A percentile compares a stretch with the other conserved stretches of the same genome.
Evolutionary conservation across 1,140 invertebrate species (phyloP).

Genomic region (Polypedilum vanderplanki): DNA sequence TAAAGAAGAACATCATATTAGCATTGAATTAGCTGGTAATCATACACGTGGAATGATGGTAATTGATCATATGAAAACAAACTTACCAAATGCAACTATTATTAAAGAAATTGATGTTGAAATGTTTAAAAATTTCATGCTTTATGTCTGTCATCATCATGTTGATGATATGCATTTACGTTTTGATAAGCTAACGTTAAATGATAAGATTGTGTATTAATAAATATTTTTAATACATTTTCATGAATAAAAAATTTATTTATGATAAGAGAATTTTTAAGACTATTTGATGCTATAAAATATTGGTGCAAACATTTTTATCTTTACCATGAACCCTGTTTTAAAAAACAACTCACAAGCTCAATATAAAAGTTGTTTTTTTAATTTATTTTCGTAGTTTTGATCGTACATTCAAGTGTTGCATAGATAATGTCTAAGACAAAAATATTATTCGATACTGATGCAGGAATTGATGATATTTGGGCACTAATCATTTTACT

Average conservation of each 20-base stretch:
- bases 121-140: slow-evolving; percentile 43
- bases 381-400: too few species aligned
- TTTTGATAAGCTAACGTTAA: too few species aligned
- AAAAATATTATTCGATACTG: slow-evolving; percentile 54
- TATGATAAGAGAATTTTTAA: too few species aligned
- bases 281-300: too few species aligned
- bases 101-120: slow-evolving; percentile 48
- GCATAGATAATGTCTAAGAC: not conserved
- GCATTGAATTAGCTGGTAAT: slow-evolving; percentile 50
- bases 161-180: not conserved
- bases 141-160: slow-evolving; percentile 33
- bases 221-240: too few species aligned
- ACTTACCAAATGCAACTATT: slow-evolving; percentile 48
- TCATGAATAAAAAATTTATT: too few species aligned
- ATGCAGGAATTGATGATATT: slow-evolving; percentile 59
- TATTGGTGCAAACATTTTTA: too few species aligned
- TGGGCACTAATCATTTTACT: slow-evolving; percentile 54
- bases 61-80: slow-evolving; percentile 49
- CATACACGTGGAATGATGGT: slow-evolving; percentile 55
- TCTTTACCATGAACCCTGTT: too few species aligned
- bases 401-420: too few species aligned
- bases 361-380: too few species aligned
- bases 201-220: too few species aligned
- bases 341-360: too few species aligned
- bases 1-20: slow-evolving; percentile 44